Evolutionary conservation across 2,888 invertebrate genomes (phyloP).

Genomic region (Microctonus brassicae): DNA sequence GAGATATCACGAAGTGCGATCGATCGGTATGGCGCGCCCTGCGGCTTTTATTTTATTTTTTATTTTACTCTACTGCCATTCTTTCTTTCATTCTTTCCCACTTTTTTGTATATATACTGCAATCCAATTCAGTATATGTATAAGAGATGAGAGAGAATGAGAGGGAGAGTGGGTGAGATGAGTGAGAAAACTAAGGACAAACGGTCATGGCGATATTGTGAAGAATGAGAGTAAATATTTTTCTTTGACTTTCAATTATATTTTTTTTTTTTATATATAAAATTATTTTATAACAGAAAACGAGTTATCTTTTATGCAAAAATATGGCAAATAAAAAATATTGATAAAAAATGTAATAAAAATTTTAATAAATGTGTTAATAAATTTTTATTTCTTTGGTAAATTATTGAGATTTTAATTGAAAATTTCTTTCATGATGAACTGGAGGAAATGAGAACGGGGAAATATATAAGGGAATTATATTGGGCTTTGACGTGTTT

Average conservation of each 20-base stretch:
- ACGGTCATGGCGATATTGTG: constrained; percentile 17
- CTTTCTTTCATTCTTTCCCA: constrained; percentile 8
- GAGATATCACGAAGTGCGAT: constrained; percentile 31
- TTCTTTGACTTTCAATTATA: constrained; percentile 1
- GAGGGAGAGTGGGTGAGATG: background rate
- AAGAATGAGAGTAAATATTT: constrained; percentile 28
- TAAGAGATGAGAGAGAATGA: background rate
- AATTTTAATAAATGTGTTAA: background rate
- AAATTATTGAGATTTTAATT: background rate
- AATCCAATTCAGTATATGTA: background rate
- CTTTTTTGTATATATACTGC: background rate
- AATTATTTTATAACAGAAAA: background rate
- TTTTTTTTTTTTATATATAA: background rate
- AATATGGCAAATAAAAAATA: too few species aligned
- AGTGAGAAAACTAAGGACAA: background rate
- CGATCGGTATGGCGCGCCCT: constrained; percentile 31
- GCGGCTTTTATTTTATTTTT: constrained; percentile 27
- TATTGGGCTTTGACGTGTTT: constrained; percentile 11
- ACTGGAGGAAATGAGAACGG: constrained; percentile 2
- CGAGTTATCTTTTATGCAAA: background rate
- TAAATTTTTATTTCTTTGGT: background rate
- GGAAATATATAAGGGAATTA: background rate
- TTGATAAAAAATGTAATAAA: background rate
- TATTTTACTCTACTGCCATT: constrained; percentile 14
- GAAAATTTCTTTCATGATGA: background rate